Conservation (phyloP, 1,140 invertebrate species). For the Drosophila prosaltans region DNA sequence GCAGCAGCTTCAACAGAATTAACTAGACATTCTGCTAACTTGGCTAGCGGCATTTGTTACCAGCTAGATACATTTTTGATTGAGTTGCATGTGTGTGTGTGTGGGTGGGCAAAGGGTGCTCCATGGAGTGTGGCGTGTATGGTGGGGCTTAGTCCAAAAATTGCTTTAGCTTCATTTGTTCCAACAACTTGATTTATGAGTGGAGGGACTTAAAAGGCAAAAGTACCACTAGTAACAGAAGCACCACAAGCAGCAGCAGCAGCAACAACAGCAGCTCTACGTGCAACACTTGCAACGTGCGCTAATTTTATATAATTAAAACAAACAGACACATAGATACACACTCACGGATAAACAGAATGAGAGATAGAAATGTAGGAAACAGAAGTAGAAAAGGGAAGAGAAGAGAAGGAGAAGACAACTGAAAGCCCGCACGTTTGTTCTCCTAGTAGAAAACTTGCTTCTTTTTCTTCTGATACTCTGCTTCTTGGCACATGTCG, state of each 20-base stretch:
- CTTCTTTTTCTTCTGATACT: slow-evolving; percentile 28
- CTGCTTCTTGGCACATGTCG: slow-evolving; percentile 67
- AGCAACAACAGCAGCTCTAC: slow-evolving; percentile 32
- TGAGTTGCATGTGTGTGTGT: slow-evolving; percentile 69
- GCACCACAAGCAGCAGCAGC: background rate
- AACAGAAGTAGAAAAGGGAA: background rate
- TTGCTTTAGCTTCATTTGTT: slow-evolving; percentile 71
- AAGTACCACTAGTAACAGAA: too few relatives aligned
- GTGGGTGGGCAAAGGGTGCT: background rate
- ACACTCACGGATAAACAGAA: background rate
- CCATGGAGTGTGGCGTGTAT: too few relatives aligned
- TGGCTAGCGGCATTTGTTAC: slow-evolving; percentile 62
- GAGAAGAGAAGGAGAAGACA: background rate
- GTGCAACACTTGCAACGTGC: slow-evolving; percentile 75
- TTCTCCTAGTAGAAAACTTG: slow-evolving; percentile 11
- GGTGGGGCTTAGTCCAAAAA: slow-evolving; percentile 20
- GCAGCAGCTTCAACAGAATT: slow-evolving; percentile 50
- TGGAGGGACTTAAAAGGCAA: slow-evolving; percentile 25
- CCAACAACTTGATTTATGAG: slow-evolving; percentile 71
- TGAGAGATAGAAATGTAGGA: slow-evolving; percentile 1
- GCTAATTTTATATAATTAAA: slow-evolving; percentile 81
- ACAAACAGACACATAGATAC: slow-evolving; percentile 67
- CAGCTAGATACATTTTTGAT: slow-evolving; percentile 76
- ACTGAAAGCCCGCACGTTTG: slow-evolving; percentile 53
- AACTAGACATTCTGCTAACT: slow-evolving; percentile 44